A percentile compares a stretch with the other conserved stretches of the same genome.
Conservation (phyloP, 2,888 invertebrate species). For the Trichopria drosophilae region DNA sequence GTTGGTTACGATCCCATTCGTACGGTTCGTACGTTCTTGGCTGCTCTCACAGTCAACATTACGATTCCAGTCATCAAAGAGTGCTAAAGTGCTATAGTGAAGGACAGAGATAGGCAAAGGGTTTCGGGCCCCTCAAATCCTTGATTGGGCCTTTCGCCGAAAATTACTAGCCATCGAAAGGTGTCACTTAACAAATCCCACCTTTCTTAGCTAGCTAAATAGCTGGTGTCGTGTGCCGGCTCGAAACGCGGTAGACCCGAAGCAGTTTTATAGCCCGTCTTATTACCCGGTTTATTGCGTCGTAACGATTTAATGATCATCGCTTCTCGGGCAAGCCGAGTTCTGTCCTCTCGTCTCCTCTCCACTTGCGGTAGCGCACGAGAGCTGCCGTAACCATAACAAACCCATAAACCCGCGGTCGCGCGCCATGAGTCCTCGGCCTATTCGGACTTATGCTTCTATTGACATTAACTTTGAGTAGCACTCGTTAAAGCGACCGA, state of each 20-base stretch:
- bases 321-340: slow-evolving; percentile 37
- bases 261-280: slow-evolving; percentile 53
- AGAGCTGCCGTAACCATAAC: slow-evolving; percentile 46
- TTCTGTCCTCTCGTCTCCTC: slow-evolving; percentile 31
- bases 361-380: neutral
- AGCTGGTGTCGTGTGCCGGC: slow-evolving; percentile 53
- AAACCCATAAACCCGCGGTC: slow-evolving; percentile 46
- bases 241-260: slow-evolving; percentile 38
- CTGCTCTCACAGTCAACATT: too few species aligned
- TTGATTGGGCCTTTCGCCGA: slow-evolving; percentile 20
- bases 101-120: slow-evolving; percentile 42
- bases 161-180: too few species aligned
- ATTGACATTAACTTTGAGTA: slow-evolving; percentile 48
- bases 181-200: neutral
- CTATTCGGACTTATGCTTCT: slow-evolving; percentile 45
- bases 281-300: slow-evolving; percentile 55
- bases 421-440: slow-evolving; percentile 49
- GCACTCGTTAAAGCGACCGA: slow-evolving; percentile 39
- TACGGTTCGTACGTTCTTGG: too few species aligned
- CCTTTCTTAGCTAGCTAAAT: slow-evolving; percentile 12
- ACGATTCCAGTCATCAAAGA: slow-evolving; percentile 50
- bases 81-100: slow-evolving; percentile 56
- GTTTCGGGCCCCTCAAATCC: slow-evolving; percentile 20
- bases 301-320: slow-evolving; percentile 57
- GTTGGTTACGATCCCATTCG: slow-evolving; percentile 55